Evolutionary conservation across 2,888 invertebrate genomes (phyloP), one percentile per base, ranked within the genome.

Genomic region (Platycnemis pennipes): DNA sequence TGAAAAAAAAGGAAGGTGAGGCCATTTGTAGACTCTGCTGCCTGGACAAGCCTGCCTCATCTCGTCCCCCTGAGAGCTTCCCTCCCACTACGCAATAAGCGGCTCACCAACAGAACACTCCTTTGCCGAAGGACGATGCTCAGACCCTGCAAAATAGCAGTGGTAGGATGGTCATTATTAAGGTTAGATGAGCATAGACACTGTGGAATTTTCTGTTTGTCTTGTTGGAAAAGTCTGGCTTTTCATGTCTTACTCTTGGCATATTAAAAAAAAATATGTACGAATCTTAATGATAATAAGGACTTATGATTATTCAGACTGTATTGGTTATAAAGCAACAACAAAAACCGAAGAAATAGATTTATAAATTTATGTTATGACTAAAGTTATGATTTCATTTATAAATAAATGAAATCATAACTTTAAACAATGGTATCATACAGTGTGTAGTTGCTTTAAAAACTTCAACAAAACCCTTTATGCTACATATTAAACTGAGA

Each of bases 61-160:
- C 56, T 56, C 91, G 91, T 91, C n/a, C 44, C 91, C 91, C 89
- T 56, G 91, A 91, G 91, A 56, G 53, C 91, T 63, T 91, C 91
- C 89, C 89, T 89, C 91, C 63, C 91, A 91, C 42, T 91, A 91
- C 44, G 63, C 42, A 91, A 63, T 91, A n/a, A 63, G 91, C 63
- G 63, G 91, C 91, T 91, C 91, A 91, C 91, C 91, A 91, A 91
- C 91, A 91, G 69, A 91, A 91, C 91, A 91, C 91, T 91, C 91
- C 91, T 91, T 91, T 63, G 91, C 91, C 63, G 91, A 91, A 91
- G 91, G 91, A 63, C 45, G 91, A 56, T 91, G 91, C 91, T 91
- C 91, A 63, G 91, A 91, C 63, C 91, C 91, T 91, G 91, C 91
- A 91, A 91, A 91, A 91, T 44, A 91, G 91, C 63, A 91, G 91